Base-by-base conservation (phyloP, 2,113 vertebrate species). In the Odocoileus virginianus region DNA sequence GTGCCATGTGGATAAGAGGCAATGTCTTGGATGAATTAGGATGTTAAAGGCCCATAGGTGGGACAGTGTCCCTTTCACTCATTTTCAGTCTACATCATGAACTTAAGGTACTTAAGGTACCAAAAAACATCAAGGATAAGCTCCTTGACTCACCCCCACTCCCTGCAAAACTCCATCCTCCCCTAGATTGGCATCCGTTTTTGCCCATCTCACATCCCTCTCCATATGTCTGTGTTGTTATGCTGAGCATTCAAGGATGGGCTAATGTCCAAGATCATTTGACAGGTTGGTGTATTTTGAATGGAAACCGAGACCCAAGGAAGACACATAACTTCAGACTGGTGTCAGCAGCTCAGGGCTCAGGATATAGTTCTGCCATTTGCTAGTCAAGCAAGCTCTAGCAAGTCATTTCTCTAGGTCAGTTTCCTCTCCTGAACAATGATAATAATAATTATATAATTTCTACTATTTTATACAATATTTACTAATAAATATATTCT, bases 151-250 rank as follows among this genome's bases (percentile, higher is more conserved):
- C 28, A 23, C 57, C 76, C 82, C 23, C 33, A 83, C 76, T 28
- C 52, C 5, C 16, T 33, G 23, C 47, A 67, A 58, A 90, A 25
- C 67, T 86, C 95, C n/a, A 19, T 76, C 36, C 57, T 87, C 30
- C 60, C 86, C 50, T 43, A 33, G 82, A 81, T 57, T 67, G 58
- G 58, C 43, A 55, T 54, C 83, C 1, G 7, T 40, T 87, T 67
- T 87, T 89, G 52, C 36, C 89, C 82, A 87, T 27, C 74, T 57
- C 54, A 93, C 82, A 79, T 45, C 88, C 60, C 50, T 88, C 93
- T 92, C 87, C 76, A n/a, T 64, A 81, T 91, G 71, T 91, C 97
- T 55, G 2, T 81, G 97, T 97, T 95, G 97, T 96, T 96, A 98
- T 95, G 96, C 96, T 87, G 94, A 98, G 92, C 33, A 17, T 52